Percentiles rank a stretch among this genome's conserved stretches.
phyloP scores from a whole-genome alignment of 2,888 invertebrate species.

The Reticulitermes lucifugus region DNA sequence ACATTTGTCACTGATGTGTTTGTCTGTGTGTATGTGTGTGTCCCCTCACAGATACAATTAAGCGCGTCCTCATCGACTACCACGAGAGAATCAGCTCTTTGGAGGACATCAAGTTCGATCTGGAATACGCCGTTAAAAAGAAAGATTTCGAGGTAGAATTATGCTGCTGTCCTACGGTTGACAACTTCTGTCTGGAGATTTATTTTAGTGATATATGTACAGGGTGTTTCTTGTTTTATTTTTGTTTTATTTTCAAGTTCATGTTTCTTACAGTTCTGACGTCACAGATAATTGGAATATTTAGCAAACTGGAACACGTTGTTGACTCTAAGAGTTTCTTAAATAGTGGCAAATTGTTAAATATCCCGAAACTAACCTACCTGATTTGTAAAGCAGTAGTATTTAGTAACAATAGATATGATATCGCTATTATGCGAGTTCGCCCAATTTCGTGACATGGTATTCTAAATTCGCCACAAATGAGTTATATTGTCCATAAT shows the following conservation, averaged over 20 bases:
- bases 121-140: slow-evolving; percentile 97
- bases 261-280: neutral
- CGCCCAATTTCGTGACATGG: too few species aligned
- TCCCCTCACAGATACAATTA: slow-evolving; percentile 75
- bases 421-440: too few species aligned
- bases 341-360: too few species aligned
- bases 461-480: too few species aligned
- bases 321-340: too few species aligned
- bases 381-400: too few species aligned
- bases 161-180: neutral
- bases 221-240: neutral
- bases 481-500: too few species aligned
- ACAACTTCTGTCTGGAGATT: neutral
- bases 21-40: neutral
- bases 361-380: too few species aligned
- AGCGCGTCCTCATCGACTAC: slow-evolving; percentile 84
- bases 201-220: neutral
- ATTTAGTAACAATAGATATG: too few species aligned
- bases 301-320: too few species aligned
- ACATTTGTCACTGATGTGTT: neutral
- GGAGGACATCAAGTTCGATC: slow-evolving; percentile 97
- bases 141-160: slow-evolving; percentile 95
- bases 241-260: neutral
- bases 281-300: too few species aligned
- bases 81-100: slow-evolving; percentile 88